phyloP scores from a whole-genome alignment of 2,888 invertebrate species.

The Parasteatoda lunata region DNA sequence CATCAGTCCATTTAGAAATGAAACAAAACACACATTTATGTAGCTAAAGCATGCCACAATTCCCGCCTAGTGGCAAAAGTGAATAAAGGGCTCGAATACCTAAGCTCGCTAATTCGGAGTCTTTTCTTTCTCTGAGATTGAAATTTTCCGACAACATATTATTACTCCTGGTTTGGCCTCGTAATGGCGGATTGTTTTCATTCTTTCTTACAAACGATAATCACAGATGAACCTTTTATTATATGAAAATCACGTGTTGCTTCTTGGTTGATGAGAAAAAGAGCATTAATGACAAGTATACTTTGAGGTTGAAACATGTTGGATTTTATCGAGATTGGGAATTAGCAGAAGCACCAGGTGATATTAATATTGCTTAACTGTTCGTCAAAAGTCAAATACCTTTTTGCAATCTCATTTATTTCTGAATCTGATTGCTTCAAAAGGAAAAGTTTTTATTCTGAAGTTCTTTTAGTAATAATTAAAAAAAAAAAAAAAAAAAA shows the following conservation, averaged over 20 bases:
- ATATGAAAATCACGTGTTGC: constrained; percentile 51
- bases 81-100: neutral
- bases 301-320: no score
- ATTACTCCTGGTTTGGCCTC: constrained; percentile 33
- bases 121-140: constrained; percentile 32
- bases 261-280: neutral
- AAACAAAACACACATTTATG: neutral
- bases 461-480: no score
- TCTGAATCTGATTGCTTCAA: no score
- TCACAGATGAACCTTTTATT: constrained; percentile 46
- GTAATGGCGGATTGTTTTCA: constrained; percentile 46
- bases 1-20: neutral
- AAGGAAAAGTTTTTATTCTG: no score
- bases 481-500: no score
- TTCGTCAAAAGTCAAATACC: no score
- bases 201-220: constrained; percentile 37
- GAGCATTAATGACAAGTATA: no score
- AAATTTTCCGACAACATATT: constrained; percentile 43
- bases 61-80: neutral
- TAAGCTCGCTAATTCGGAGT: constrained; percentile 21
- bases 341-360: no score
- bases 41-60: neutral
- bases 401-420: no score
- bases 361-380: no score
- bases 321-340: no score